Percentiles rank a stretch among this genome's conserved stretches.
Evolutionary conservation across 1,140 invertebrate genomes (phyloP).

Genomic region (Diploscapter pachys): DNA sequence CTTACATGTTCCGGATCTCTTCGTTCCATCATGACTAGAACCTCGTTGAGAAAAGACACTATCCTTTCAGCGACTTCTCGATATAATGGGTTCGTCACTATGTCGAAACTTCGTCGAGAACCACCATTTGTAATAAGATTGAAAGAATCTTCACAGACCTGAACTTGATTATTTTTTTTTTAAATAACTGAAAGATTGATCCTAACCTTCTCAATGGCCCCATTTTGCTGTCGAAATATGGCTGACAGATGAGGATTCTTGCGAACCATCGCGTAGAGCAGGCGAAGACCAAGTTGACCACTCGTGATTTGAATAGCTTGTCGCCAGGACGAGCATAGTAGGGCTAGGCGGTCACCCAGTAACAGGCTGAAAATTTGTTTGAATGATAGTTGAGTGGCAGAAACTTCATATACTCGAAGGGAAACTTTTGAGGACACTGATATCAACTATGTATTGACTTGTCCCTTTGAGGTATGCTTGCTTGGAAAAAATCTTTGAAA

Average conservation of each 20-base stretch:
- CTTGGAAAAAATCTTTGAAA: too few species aligned
- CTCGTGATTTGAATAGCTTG: slow-evolving; percentile 29
- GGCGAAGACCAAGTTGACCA: slow-evolving; percentile 26
- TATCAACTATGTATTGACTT: too few species aligned
- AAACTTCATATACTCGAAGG: background rate
- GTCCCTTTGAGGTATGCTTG: too few species aligned
- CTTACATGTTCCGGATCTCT: slow-evolving; percentile 26
- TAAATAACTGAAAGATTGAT: background rate
- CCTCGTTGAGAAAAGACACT: slow-evolving; percentile 25
- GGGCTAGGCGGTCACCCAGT: slow-evolving; percentile 14
- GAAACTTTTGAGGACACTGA: background rate
- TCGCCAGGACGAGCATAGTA: slow-evolving; percentile 24
- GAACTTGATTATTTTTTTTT: background rate
- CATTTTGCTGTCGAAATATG: background rate
- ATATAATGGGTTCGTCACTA: slow-evolving; percentile 16
- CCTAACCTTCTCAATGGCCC: background rate
- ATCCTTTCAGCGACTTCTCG: slow-evolving; percentile 31
- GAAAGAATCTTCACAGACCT: background rate
- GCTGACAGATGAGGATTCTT: slow-evolving; percentile 26
- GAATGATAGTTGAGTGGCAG: background rate
- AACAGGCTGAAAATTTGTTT: slow-evolving; percentile 21
- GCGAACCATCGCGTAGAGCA: slow-evolving; percentile 28
- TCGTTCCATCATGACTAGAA: slow-evolving; percentile 21
- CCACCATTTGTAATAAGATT: slow-evolving; percentile 11
- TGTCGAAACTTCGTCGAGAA: slow-evolving; percentile 15